These are phyloP conservation scores for Gila robusta DNA, from an alignment of 2,797 vertebrate genomes.

Conservation along the genomic window DNA sequence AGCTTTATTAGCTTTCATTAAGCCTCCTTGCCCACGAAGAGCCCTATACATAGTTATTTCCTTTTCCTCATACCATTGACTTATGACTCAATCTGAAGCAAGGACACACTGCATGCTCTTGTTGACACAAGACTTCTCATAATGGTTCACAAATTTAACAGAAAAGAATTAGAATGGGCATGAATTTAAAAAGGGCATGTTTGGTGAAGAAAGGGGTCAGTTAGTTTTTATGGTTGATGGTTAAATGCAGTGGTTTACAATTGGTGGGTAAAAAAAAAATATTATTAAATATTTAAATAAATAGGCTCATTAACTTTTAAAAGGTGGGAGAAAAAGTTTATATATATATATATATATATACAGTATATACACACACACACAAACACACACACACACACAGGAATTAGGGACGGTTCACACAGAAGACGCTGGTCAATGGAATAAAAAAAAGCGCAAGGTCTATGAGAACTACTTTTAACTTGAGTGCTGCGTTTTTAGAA, in stretches of 20 bases:
- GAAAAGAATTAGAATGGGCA: slow-evolving; percentile 12
- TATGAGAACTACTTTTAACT: no score
- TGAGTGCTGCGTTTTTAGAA: no score
- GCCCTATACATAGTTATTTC: slow-evolving; percentile 57
- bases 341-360: no score
- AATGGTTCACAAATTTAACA: slow-evolving; percentile 36
- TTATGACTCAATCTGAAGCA: slow-evolving; percentile 48
- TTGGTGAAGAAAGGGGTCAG: slow-evolving; percentile 22
- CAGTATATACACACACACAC: no score
- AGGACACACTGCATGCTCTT: slow-evolving; percentile 49
- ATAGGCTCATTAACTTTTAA: neutral
- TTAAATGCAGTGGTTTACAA: slow-evolving; percentile 13
- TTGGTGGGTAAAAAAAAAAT: neutral
- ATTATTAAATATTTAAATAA: neutral
- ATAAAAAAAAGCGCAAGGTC: no score
- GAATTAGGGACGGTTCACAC: no score
- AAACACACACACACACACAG: no score
- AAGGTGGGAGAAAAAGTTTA: neutral
- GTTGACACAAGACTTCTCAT: slow-evolving; percentile 33
- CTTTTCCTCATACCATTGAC: slow-evolving; percentile 59
- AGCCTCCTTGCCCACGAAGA: slow-evolving; percentile 35
- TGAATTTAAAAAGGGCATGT: neutral
- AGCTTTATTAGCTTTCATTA: slow-evolving; percentile 57
- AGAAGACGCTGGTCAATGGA: no score
- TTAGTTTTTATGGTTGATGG: slow-evolving; percentile 11